A percentile compares a stretch with the other conserved stretches of the same genome.
These are phyloP conservation scores for Pammene aurita DNA, from an alignment of 2,888 invertebrate genomes.

Conservation along the genomic window DNA sequence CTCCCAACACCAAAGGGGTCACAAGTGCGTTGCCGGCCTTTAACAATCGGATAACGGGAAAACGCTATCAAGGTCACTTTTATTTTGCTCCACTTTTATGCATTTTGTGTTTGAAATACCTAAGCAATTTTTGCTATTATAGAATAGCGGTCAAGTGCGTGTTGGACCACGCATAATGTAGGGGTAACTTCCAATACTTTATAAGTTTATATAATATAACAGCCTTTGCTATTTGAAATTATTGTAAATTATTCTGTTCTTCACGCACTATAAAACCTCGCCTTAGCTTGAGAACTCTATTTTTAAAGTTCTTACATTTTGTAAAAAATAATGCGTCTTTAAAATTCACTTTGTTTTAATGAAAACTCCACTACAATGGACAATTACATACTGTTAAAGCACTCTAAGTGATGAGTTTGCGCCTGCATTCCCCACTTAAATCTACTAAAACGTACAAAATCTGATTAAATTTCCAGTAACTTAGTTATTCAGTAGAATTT, in stretches of 20 bases:
- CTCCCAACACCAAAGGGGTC: too few species aligned
- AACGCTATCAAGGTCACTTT: too few species aligned
- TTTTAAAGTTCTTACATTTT: background rate
- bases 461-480: conserved; percentile 30
- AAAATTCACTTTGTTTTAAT: background rate
- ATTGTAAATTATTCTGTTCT: background rate
- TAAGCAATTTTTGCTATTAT: too few species aligned
- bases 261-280: background rate
- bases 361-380: background rate
- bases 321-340: background rate
- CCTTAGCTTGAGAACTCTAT: background rate
- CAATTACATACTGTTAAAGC: conserved; percentile 9
- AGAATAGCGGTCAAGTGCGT: too few species aligned
- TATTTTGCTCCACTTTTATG: too few species aligned
- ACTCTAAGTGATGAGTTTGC: conserved; percentile 31
- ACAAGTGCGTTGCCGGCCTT: too few species aligned
- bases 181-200: too few species aligned
- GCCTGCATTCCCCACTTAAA: conserved; percentile 20
- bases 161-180: too few species aligned
- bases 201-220: too few species aligned
- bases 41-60: too few species aligned
- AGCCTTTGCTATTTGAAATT: background rate
- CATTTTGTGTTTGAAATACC: too few species aligned
- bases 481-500: conserved; percentile 18
- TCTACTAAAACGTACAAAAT: conserved; percentile 26